These are phyloP conservation scores for Ceratina australensis DNA, from an alignment of 1,140 invertebrate genomes.

Conservation along the genomic window DNA sequence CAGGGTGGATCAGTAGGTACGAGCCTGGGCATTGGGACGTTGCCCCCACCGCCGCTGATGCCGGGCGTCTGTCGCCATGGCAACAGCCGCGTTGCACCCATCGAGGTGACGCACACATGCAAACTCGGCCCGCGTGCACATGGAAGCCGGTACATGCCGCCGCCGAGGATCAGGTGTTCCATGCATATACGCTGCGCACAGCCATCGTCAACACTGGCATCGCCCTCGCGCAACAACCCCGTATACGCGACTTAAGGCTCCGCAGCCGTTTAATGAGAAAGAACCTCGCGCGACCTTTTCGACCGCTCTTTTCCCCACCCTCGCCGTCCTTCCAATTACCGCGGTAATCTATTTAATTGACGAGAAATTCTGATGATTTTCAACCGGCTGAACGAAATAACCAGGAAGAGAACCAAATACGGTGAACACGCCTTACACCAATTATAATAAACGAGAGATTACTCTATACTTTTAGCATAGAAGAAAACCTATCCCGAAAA, in stretches of 20 bases:
- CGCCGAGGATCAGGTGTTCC: constrained; percentile 56
- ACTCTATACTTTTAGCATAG: no score
- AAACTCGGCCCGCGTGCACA: constrained; percentile 38
- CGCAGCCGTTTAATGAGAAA: constrained; percentile 9
- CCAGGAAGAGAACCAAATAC: neutral
- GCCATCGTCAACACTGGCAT: constrained; percentile 9
- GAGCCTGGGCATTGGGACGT: constrained; percentile 76
- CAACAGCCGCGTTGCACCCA: constrained; percentile 78
- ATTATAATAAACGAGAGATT: no score
- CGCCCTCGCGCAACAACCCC: constrained; percentile 43
- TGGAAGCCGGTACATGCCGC: constrained; percentile 39
- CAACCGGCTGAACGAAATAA: neutral
- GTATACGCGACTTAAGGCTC: constrained; percentile 1
- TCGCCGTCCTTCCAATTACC: constrained; percentile 4
- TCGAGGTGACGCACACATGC: constrained; percentile 65
- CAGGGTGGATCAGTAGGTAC: constrained; percentile 72
- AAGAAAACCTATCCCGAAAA: no score
- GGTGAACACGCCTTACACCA: neutral
- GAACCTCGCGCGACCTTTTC: constrained; percentile 5
- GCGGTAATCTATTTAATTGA: constrained; percentile 21
- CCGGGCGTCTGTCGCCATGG: constrained; percentile 80
- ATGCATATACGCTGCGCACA: constrained; percentile 25
- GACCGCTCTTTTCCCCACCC: neutral
- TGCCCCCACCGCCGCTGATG: constrained; percentile 75
- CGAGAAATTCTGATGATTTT: constrained; percentile 21